These are phyloP conservation scores for Psephotus haematonotus DNA, from an alignment of 2,113 vertebrate genomes.

Conservation along the genomic window DNA sequence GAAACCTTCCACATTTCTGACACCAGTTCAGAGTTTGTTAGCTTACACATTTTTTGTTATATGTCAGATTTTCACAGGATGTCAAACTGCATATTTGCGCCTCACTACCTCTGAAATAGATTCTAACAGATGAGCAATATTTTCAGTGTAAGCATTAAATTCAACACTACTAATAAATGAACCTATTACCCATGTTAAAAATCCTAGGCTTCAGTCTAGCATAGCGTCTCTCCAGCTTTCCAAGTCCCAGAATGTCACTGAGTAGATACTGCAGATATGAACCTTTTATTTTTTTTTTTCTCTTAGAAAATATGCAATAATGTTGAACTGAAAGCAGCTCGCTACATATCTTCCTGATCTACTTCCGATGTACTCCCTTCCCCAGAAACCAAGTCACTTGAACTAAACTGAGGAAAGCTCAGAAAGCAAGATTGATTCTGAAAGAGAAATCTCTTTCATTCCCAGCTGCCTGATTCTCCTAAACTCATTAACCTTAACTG, in stretches of 20 bases:
- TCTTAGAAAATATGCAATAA: not conserved
- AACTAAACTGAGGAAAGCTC: not conserved
- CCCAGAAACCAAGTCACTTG: not conserved
- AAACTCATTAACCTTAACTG: not conserved
- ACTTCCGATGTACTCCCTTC: not conserved
- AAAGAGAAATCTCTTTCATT: not conserved
- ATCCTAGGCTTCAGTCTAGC: not conserved
- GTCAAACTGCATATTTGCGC: constrained; percentile 11
- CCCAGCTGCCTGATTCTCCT: not conserved
- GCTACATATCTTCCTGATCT: not conserved
- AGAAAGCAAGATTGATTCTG: not conserved
- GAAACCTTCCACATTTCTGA: not conserved
- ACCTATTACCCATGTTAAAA: not conserved
- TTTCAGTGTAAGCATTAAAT: not conserved
- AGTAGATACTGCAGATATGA: not conserved
- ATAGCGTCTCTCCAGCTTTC: not conserved
- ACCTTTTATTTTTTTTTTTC: not conserved
- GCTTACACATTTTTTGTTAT: not conserved
- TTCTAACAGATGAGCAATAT: not conserved
- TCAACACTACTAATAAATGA: not conserved
- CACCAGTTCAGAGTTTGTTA: not conserved
- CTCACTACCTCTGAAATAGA: not conserved
- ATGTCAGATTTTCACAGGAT: not conserved
- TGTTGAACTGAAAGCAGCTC: not conserved
- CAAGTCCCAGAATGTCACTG: not conserved